Base-by-base conservation (phyloP, 2,888 invertebrate species). In the Pyrocoelia pectoralis region DNA sequence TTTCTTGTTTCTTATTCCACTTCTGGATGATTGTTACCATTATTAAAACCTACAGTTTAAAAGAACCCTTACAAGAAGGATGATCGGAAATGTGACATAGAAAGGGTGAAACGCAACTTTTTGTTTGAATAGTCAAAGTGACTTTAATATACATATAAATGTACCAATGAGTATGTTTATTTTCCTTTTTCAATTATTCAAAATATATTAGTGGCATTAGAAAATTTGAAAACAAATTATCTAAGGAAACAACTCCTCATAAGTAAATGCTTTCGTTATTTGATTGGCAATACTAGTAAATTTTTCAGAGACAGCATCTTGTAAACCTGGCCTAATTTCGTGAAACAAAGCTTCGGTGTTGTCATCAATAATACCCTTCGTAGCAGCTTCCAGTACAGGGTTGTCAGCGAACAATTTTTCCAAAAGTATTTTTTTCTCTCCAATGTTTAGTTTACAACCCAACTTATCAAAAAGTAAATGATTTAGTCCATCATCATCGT, bases 211-310 rank as follows among this genome's bases (percentile, higher is more conserved):
- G n/a, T n/a, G n/a, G n/a, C n/a, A n/a, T n/a, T n/a, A n/a, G n/a
- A n/a, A n/a, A n/a, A n/a, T n/a, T n/a, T n/a, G n/a, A n/a, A n/a
- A n/a, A n/a, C n/a, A n/a, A n/a, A n/a, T n/a, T n/a, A n/a, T n/a
- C n/a, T 15, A 43, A 43, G 50, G 50, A 50, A 50, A 50, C 12
- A 50, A 28, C 24, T 50, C 50, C 24, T 50, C 50, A 14, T 50
- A 50, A 18, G 18, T 13, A 50, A 50, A 50, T 12, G 50, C 28
- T n/a, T 9, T 18, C 5, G 50, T 50, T 28, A 50, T 50, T 29
- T 29, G 15, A 24, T 50, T 50, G 9, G 50, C 50, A 12, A 50
- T 28, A 50, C 5, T n/a, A 5, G 24, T 19, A 29, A 50, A 4
- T 24, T 50, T 50, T 5, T 19, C 1, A 12, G 18, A 2, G 1